Conservation (phyloP, 2,888 invertebrate species). For the Punctoribates punctum region DNA sequence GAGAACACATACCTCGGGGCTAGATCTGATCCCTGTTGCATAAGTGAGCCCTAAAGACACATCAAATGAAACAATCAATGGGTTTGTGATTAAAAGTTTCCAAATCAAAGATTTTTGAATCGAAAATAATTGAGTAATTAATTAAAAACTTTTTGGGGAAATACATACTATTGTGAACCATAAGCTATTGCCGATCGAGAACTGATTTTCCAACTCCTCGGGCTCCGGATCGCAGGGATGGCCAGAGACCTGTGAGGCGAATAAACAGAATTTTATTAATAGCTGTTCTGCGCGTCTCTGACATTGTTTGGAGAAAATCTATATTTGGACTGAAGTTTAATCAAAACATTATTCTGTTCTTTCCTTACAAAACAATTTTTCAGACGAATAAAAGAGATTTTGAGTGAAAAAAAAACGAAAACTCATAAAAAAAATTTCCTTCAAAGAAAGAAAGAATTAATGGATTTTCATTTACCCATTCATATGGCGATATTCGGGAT, state of each 20-base stretch:
- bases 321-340: neutral
- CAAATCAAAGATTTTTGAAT: neutral
- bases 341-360: neutral
- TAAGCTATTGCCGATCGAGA: slow-evolving; percentile 46
- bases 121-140: neutral
- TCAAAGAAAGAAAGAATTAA: neutral
- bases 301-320: neutral
- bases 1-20: slow-evolving; percentile 41
- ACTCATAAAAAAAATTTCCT: neutral
- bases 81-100: neutral
- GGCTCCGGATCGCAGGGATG: slow-evolving; percentile 46
- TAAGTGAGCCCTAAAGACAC: slow-evolving; percentile 52
- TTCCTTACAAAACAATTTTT: neutral
- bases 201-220: slow-evolving; percentile 45
- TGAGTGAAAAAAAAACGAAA: neutral
- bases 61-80: neutral
- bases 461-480: slow-evolving; percentile 41
- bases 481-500: slow-evolving; percentile 44
- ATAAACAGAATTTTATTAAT: neutral
- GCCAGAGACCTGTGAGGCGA: neutral
- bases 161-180: slow-evolving; percentile 50
- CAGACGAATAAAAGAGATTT: neutral
- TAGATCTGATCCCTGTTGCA: slow-evolving; percentile 57
- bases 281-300: neutral
- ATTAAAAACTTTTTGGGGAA: neutral